Percentiles rank a stretch among this genome's conserved stretches.
Conservation (phyloP, 2,888 invertebrate genomes). For the Aproaerema taeniolella region DNA sequence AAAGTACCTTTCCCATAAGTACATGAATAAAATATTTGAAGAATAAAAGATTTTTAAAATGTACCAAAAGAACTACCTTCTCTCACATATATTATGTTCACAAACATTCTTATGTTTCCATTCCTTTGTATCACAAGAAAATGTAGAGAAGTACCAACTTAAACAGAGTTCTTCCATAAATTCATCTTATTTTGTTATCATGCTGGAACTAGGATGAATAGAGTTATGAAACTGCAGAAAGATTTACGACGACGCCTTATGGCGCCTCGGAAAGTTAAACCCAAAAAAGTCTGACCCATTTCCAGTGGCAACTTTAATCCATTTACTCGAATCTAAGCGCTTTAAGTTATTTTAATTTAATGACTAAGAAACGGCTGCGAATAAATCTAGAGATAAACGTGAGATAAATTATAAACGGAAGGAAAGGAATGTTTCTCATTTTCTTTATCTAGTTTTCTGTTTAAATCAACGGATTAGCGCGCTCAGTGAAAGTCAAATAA, state of each 20-base stretch:
- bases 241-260: constrained; percentile 48
- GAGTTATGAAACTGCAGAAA: constrained; percentile 46
- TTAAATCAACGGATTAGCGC: constrained; percentile 14
- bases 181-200: constrained; percentile 37
- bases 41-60: too few species aligned
- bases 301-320: constrained; percentile 24
- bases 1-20: too few species aligned
- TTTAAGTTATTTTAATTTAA: constrained; percentile 23
- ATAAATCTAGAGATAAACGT: constrained; percentile 22
- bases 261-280: constrained; percentile 25
- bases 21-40: too few species aligned
- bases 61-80: too few species aligned
- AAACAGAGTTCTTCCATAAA: constrained; percentile 25
- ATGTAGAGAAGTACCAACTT: too few species aligned
- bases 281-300: constrained; percentile 17
- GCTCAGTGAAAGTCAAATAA: constrained; percentile 11
- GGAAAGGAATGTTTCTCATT: constrained; percentile 15
- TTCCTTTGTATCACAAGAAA: too few species aligned
- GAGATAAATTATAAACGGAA: constrained; percentile 12
- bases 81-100: too few species aligned
- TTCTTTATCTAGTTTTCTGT: constrained; percentile 16
- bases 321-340: constrained; percentile 18
- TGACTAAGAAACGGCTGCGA: constrained; percentile 23
- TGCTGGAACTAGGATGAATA: constrained; percentile 39
- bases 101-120: too few species aligned